Percentiles rank a stretch among this genome's conserved stretches.
Conservation (phyloP, 2,888 invertebrate species). For the Candidula unifasciata region DNA sequence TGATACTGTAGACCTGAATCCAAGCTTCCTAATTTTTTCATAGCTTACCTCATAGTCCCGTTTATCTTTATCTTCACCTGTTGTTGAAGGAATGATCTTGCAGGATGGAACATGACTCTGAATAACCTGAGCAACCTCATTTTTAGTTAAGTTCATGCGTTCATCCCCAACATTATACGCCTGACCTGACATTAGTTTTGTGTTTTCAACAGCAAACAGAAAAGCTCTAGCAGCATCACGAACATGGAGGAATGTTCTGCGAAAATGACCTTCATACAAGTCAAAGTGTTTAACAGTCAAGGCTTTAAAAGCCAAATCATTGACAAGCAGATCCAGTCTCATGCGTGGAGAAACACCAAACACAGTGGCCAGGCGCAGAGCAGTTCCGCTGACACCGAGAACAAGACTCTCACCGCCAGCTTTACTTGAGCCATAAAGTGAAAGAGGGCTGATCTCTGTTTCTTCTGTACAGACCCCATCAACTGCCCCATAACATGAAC, state of each 20-base stretch:
- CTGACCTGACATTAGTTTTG: slow-evolving; percentile 72
- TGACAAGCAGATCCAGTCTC: slow-evolving; percentile 76
- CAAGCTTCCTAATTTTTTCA: slow-evolving; percentile 72
- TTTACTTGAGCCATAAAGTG: slow-evolving; percentile 76
- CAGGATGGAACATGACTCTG: slow-evolving; percentile 70
- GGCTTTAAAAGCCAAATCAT: slow-evolving; percentile 75
- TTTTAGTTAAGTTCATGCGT: slow-evolving; percentile 76
- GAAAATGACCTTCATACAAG: slow-evolving; percentile 75
- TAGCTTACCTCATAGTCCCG: slow-evolving; percentile 78
- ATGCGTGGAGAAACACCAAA: slow-evolving; percentile 77
- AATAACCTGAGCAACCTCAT: slow-evolving; percentile 72
- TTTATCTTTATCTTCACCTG: slow-evolving; percentile 76
- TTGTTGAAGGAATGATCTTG: slow-evolving; percentile 65
- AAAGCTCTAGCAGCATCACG: slow-evolving; percentile 76
- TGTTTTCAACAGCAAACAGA: slow-evolving; percentile 73
- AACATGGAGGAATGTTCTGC: slow-evolving; percentile 77
- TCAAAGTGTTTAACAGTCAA: slow-evolving; percentile 71
- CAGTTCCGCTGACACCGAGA: slow-evolving; percentile 69
- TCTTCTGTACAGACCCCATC: slow-evolving; percentile 76
- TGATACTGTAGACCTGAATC: slow-evolving; percentile 72
- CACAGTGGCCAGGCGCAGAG: slow-evolving; percentile 76
- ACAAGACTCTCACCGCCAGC: slow-evolving; percentile 74
- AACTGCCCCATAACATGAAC: slow-evolving; percentile 77
- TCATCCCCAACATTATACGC: slow-evolving; percentile 78
- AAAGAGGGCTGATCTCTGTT: slow-evolving; percentile 75